These are phyloP conservation scores for Phrynosoma blainvillii DNA, from an alignment of 2,113 vertebrate species.

Conservation along the genomic window DNA sequence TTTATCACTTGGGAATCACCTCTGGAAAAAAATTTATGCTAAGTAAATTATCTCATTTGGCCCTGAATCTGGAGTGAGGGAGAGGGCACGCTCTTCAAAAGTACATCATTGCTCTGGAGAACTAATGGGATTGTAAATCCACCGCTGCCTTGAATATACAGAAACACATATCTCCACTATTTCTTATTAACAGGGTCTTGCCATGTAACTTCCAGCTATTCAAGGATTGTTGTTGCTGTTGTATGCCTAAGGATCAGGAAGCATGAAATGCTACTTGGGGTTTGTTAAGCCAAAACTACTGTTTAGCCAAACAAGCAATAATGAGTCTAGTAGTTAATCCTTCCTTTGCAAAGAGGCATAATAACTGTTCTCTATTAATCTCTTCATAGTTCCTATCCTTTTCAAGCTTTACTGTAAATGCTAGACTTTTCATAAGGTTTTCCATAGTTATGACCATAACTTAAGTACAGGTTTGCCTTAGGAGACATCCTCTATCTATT, in stretches of 20 bases:
- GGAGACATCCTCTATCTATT: neutral
- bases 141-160: neutral
- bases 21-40: no score
- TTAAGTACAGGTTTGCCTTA: neutral
- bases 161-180: neutral
- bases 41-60: no score
- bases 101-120: neutral
- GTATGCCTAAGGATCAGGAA: neutral
- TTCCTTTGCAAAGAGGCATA: neutral
- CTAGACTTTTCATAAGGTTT: neutral
- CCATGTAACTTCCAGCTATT: neutral
- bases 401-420: conserved; percentile 8
- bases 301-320: neutral
- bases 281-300: neutral
- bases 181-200: neutral
- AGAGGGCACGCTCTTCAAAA: neutral
- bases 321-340: neutral
- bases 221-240: no score
- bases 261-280: neutral
- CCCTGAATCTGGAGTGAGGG: no score
- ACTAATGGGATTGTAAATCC: neutral
- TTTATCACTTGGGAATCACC: no score
- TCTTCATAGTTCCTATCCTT: neutral
- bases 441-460: neutral
- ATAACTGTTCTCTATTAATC: conserved; percentile 3